Conservation (phyloP, 2,113 vertebrate genomes). For the Promerops cafer region DNA sequence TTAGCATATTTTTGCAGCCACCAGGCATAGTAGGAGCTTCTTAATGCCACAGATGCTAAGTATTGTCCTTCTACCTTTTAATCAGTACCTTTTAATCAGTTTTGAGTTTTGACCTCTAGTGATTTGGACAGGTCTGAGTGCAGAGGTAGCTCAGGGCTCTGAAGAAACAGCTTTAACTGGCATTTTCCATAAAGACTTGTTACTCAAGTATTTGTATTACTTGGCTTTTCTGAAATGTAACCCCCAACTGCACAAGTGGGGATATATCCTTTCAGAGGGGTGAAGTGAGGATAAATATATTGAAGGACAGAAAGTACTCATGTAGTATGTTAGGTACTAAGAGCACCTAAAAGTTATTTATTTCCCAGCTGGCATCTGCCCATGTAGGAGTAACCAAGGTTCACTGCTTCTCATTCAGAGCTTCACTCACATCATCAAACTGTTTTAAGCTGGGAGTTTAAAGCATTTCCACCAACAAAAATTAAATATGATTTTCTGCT, state of each 20-base stretch:
- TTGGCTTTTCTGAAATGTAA: not conserved
- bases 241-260: not conserved
- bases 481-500: not conserved
- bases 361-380: not conserved
- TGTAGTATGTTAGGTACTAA: not conserved
- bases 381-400: not conserved
- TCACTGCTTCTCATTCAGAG: not conserved
- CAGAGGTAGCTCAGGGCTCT: not conserved
- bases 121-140: not conserved
- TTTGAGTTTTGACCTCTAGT: not conserved
- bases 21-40: not conserved
- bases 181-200: not conserved
- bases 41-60: not conserved
- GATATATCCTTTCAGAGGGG: not conserved
- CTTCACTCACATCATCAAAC: not conserved
- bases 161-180: not conserved
- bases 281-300: not conserved
- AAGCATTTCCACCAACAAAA: conserved; percentile 2
- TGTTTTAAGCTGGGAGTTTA: not conserved
- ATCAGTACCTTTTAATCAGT: not conserved
- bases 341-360: not conserved
- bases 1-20: not conserved
- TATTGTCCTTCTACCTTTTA: not conserved
- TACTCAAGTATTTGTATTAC: not conserved
- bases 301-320: not conserved